Percentiles rank a stretch among this genome's conserved stretches.
Conservation (phyloP, 1,140 invertebrate genomes). For the Cotesia vestalis region DNA sequence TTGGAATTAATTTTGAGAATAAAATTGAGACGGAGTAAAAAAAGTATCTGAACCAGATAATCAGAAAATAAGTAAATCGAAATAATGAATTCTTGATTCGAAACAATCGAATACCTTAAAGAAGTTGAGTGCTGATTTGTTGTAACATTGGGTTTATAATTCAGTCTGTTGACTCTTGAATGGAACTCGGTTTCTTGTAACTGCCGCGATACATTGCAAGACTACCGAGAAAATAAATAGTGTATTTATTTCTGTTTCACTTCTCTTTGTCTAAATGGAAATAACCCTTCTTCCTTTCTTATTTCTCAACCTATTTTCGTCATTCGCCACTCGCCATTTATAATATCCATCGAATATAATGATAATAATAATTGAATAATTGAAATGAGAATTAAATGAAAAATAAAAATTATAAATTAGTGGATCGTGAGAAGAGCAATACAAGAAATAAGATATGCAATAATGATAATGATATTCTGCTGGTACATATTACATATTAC, state of each 20-base stretch:
- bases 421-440: too few relatives aligned
- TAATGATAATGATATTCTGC: too few relatives aligned
- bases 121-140: conserved; percentile 13
- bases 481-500: too few relatives aligned
- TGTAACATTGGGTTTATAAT: conserved; percentile 12
- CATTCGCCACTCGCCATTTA: too few relatives aligned
- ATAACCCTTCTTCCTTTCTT: too few relatives aligned
- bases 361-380: too few relatives aligned
- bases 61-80: conserved; percentile 11
- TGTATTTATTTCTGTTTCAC: background rate
- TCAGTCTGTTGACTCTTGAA: conserved; percentile 15
- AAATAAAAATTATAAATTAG: too few relatives aligned
- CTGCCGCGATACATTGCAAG: background rate
- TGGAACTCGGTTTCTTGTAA: conserved; percentile 9
- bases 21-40: background rate
- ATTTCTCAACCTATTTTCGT: too few relatives aligned
- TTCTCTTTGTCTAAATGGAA: conserved; percentile 2
- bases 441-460: too few relatives aligned
- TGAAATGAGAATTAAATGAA: too few relatives aligned
- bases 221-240: background rate
- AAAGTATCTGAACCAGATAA: background rate
- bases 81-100: background rate
- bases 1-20: too few relatives aligned
- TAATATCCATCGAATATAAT: too few relatives aligned
- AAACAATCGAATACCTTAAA: conserved; percentile 7